Base-by-base conservation (phyloP, 2,888 invertebrate genomes). In the Hirtodrosophila alboralis region DNA sequence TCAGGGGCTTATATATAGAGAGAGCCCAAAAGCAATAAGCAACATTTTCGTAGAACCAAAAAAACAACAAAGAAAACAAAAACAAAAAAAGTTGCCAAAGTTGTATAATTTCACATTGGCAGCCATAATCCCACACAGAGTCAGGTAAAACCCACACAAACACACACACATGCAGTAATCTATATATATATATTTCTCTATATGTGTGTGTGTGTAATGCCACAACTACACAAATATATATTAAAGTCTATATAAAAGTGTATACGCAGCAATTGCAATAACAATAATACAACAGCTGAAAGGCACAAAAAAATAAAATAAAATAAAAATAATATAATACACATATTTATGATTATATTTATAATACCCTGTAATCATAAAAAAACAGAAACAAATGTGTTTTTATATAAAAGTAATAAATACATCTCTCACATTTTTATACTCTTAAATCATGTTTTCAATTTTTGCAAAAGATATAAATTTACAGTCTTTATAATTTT, bases 21-120 rank as follows among this genome's bases (percentile, higher is more conserved):
- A 47, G 52, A 49, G 61, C 27, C 62, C 53, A 84, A 86, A 80
- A 80, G 84, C 84, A 84, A 84, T 84, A 80, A 86, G 84, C 73
- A 85, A 79, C 73, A 75, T 23, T 76, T 75, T 71, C 72, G 67
- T 57, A 57, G 86, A 71, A 75, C 57, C 59, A 60, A 59, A 83
- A 38, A 23, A 47, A 49, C 57, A 49, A 38, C 59, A 65, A 72
- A 75, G 58, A 64, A 59, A 59, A 62, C 69, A 69, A 65, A 75
- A 58, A 64, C 57, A 59, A 62, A 65, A 69, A 65, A 65, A 69
- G 69, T 69, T 69, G 69, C 70, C 73, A 77, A 79, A 79, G 71
- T 83, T 79, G 79, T 79, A 79, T 83, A 79, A 79, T 79, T 79
- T 83, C 79, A 79, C 79, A 83, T 79, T 83, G 76, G 83, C 75